These are phyloP conservation scores for Dolichopus griseipennis DNA, from an alignment of 2,888 invertebrate genomes.

Conservation along the genomic window DNA sequence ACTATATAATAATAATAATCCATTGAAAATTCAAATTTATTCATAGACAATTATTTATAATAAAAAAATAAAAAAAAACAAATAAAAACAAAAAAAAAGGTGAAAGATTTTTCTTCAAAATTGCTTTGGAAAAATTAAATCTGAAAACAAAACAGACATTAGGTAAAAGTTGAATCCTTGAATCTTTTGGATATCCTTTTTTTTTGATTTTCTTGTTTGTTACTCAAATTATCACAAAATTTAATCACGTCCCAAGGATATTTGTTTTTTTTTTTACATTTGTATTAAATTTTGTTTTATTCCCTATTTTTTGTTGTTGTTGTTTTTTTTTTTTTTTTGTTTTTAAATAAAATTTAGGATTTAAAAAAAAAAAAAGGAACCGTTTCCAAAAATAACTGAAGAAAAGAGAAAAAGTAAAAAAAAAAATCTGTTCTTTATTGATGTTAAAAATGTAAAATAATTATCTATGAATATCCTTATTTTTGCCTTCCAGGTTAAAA, in stretches of 20 bases:
- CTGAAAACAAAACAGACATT: too few relatives aligned
- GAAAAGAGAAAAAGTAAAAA: background rate
- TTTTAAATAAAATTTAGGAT: constrained; percentile 4
- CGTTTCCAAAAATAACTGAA: background rate
- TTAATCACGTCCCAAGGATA: constrained; percentile 4
- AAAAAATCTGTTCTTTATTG: background rate
- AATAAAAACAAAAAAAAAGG: too few relatives aligned
- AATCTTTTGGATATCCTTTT: background rate
- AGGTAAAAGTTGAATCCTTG: too few relatives aligned
- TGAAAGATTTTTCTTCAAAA: too few relatives aligned
- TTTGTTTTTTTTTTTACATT: background rate
- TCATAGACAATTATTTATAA: too few relatives aligned
- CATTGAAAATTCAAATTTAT: too few relatives aligned
- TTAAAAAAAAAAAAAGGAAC: background rate
- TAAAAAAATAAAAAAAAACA: too few relatives aligned
- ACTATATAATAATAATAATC: too few relatives aligned
- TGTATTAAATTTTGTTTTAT: background rate
- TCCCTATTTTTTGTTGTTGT: too few relatives aligned
- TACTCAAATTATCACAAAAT: background rate
- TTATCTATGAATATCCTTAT: constrained; percentile 3
- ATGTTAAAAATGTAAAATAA: constrained; percentile 6
- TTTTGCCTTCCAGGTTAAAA: background rate
- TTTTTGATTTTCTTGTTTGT: background rate
- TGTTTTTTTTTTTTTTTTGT: too few relatives aligned
- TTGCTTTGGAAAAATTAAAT: too few relatives aligned